phyloP scores from a whole-genome alignment of 2,113 vertebrate species.

The Ammodytes dubius region DNA sequence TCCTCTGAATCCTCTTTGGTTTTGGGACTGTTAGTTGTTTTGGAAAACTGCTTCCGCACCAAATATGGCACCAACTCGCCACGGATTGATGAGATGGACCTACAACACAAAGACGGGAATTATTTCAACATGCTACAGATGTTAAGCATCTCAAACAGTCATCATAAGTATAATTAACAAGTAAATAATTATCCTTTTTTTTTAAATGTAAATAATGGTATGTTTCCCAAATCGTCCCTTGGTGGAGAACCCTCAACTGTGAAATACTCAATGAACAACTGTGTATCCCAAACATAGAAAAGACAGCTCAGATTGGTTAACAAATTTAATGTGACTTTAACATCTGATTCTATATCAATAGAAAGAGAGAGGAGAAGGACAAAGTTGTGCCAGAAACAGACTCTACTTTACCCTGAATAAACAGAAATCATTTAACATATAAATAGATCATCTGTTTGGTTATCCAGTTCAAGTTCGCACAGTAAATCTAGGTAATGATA shows the following conservation, averaged over 20 bases:
- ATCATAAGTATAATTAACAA: neutral
- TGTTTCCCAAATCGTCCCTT: neutral
- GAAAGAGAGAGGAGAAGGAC: neutral
- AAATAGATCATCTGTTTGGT: neutral
- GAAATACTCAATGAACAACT: conserved; percentile 1
- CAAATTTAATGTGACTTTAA: neutral
- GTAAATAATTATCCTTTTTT: neutral
- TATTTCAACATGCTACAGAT: neutral
- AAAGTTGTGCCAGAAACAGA: neutral
- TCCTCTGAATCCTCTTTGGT: conserved; percentile 87
- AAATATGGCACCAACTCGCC: conserved; percentile 96
- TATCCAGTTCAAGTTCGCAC: neutral
- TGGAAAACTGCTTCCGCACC: conserved; percentile 95
- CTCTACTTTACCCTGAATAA: neutral
- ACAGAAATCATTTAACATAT: neutral
- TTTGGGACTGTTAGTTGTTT: conserved; percentile 81
- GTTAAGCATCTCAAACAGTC: neutral
- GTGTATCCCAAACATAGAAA: neutral
- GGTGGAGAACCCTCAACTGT: neutral
- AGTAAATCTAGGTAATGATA: neutral
- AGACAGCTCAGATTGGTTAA: neutral
- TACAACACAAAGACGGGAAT: conserved; percentile 62
- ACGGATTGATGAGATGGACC: conserved; percentile 94
- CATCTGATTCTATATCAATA: neutral
- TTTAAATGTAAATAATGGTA: neutral